Evolutionary conservation across 2,113 vertebrate species (phyloP).

Genomic region (Isichthys henryi): DNA sequence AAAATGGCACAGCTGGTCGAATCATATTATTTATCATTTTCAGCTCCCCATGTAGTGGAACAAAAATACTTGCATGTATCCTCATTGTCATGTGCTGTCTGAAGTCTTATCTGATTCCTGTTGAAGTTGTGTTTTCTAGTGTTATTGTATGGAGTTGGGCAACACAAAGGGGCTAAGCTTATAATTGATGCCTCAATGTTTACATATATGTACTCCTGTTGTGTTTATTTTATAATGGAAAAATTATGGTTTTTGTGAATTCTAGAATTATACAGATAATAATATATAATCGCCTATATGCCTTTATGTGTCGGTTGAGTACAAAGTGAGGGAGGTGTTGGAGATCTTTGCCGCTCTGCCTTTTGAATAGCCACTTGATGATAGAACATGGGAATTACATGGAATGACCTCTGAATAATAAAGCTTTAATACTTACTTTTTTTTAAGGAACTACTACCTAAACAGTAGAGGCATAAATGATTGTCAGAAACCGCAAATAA

Average conservation of each 20-base stretch:
- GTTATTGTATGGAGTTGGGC: neutral
- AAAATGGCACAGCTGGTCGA: conserved; percentile 2
- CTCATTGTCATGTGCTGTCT: conserved; percentile 15
- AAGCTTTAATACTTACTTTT: neutral
- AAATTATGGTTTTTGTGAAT: conserved; percentile 17
- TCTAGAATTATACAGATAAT: conserved; percentile 21
- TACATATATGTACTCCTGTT: conserved; percentile 12
- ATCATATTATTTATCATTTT: conserved; percentile 25
- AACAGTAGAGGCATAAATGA: neutral
- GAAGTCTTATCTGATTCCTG: conserved; percentile 16
- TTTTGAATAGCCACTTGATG: neutral
- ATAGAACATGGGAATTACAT: neutral
- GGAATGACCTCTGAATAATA: neutral
- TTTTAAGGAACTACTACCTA: neutral
- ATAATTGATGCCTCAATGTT: neutral
- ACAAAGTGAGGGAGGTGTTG: neutral
- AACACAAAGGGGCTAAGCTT: neutral
- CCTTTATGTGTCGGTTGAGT: neutral
- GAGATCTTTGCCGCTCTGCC: neutral
- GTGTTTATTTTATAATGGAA: neutral
- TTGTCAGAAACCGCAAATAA: neutral
- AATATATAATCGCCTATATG: conserved; percentile 25
- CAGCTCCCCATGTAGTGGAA: conserved; percentile 13
- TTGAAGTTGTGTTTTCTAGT: conserved; percentile 20
- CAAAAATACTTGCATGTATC: neutral